Base-by-base conservation (phyloP, 2,888 invertebrate genomes). In the Drosophila pullipes region DNA sequence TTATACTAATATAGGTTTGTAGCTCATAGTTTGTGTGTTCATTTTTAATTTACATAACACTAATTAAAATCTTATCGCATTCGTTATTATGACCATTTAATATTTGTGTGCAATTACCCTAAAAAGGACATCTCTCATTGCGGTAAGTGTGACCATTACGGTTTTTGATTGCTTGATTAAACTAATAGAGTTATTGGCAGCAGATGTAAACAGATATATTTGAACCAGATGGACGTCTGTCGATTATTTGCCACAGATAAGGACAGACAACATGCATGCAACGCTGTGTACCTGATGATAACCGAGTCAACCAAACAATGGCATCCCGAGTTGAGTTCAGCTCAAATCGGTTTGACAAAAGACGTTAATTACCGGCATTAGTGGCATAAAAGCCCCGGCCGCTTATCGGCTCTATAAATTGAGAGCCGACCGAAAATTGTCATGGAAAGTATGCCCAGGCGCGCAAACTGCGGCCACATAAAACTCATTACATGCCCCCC, bases 321-420 rank as follows among this genome's bases (percentile, higher is more conserved):
- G 44, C 30, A 31, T 47, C 65, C n/a, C 11, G 28, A 35, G 35
- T 16, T 16, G 41, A 31, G 28, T 39, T 30, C 41, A n/a, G 41
- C 52, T 53, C 77, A 79, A 79, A 79, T 77, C 82, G 81, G 72
- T 83, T 83, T 81, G 68, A 83, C 81, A 89, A 85, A 82, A 89
- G 89, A 89, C 73, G 84, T 82, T 86, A 85, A 85, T 85, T 85
- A 85, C 85, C 89, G 75, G 85, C 84, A 85, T 85, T 89, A 85
- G 82, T 64, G 68, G 63, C 58, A 57, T 59, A 67, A 61, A 74
- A 54, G 69, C 62, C 66, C 53, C 58, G 64, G 35, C 71, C 49
- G 78, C 77, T 79, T 81, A 83, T 83, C 85, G 79, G 79, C 83
- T 79, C 65, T 79, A 77, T 79, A 85, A 87, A 87, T 76, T 81